Percentiles rank a stretch among this genome's conserved stretches.
Conservation (phyloP, 2,113 vertebrate species). For the Myanophis thanlyinensis region DNA sequence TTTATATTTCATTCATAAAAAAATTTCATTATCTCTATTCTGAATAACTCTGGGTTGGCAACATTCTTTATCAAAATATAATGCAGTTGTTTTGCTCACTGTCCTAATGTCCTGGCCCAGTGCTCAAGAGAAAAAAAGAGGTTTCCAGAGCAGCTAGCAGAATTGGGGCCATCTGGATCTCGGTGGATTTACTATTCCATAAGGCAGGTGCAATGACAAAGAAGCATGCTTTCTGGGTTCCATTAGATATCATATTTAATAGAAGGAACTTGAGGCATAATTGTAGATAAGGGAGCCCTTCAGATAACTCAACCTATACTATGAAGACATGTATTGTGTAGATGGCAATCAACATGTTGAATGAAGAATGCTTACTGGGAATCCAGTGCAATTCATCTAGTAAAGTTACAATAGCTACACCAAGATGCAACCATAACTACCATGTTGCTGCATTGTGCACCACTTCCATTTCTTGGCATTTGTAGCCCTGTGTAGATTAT, state of each 20-base stretch:
- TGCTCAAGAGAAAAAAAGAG: not conserved
- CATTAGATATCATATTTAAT: not conserved
- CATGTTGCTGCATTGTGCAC: not conserved
- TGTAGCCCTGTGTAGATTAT: not conserved
- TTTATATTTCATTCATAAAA: not conserved
- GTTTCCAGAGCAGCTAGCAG: not conserved
- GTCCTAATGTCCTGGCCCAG: not conserved
- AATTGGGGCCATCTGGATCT: not conserved
- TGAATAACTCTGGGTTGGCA: not conserved
- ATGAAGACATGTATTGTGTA: not conserved
- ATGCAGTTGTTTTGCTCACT: not conserved
- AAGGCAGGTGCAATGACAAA: not conserved
- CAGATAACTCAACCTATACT: not conserved
- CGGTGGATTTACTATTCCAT: not conserved
- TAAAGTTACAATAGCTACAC: not conserved
- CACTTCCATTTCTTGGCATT: not conserved
- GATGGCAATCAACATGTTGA: not conserved
- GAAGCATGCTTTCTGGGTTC: not conserved
- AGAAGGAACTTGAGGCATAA: not conserved
- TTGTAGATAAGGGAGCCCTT: not conserved
- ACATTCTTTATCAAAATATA: not conserved
- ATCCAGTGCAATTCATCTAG: not conserved
- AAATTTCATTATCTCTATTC: not conserved
- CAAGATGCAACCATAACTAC: not conserved
- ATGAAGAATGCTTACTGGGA: not conserved